These are phyloP conservation scores for Hemitrygon akajei DNA, from an alignment of 2,797 vertebrate species.

Conservation along the genomic window DNA sequence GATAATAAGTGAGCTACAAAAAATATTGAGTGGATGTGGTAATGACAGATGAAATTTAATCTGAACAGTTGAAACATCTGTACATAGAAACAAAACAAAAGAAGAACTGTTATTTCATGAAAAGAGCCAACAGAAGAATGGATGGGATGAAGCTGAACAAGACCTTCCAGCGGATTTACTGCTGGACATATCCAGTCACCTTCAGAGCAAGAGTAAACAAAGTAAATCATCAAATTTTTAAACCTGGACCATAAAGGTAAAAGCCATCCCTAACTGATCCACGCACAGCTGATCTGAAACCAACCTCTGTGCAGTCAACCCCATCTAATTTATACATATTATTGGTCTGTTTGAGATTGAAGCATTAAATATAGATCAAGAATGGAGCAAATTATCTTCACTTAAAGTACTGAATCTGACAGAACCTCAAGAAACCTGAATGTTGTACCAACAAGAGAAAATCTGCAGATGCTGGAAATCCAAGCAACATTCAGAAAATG, in stretches of 20 bases:
- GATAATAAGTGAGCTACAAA: not conserved
- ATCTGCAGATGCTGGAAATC: too few species aligned
- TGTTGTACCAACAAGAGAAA: too few species aligned
- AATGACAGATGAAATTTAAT: not conserved
- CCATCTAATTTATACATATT: too few species aligned
- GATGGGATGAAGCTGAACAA: not conserved
- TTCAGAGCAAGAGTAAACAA: not conserved
- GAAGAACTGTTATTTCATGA: not conserved
- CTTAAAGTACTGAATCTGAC: too few species aligned
- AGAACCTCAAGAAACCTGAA: too few species aligned
- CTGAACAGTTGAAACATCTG: not conserved
- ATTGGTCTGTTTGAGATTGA: too few species aligned
- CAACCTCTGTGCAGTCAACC: too few species aligned
- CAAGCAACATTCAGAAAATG: too few species aligned
- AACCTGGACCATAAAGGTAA: not conserved
- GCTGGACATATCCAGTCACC: not conserved
- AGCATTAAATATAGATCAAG: too few species aligned
- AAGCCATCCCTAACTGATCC: too few species aligned
- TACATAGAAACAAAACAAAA: not conserved
- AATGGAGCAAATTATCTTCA: too few species aligned
- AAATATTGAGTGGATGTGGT: not conserved
- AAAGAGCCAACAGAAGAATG: not conserved
- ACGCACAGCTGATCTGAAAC: too few species aligned
- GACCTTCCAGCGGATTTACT: not conserved
- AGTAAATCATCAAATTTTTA: not conserved